phyloP scores from a whole-genome alignment of 2,888 invertebrate genomes.

The Beris chalybata region DNA sequence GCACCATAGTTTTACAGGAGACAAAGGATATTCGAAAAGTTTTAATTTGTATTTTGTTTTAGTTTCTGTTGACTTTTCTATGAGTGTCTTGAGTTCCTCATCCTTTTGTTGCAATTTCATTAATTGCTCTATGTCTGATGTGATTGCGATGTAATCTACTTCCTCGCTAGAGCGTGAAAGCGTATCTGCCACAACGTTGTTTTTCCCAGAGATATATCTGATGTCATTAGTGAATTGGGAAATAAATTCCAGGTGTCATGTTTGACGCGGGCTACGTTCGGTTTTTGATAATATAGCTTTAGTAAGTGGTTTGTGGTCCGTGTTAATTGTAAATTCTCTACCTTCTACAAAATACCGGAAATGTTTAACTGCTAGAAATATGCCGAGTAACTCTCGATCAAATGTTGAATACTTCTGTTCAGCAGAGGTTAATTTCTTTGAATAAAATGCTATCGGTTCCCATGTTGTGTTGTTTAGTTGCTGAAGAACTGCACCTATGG shows the following conservation, averaged over 20 bases:
- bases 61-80: background rate
- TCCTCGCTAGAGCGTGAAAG: conserved; percentile 16
- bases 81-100: background rate
- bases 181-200: conserved; percentile 20
- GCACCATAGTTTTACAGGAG: too few relatives aligned
- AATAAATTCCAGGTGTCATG: conserved; percentile 8
- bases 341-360: conserved; percentile 51
- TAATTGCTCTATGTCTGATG: background rate
- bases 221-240: conserved; percentile 17
- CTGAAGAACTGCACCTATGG: conserved; percentile 49
- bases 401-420: conserved; percentile 49
- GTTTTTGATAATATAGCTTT: conserved; percentile 2
- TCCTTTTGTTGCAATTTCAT: background rate
- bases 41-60: too few relatives aligned
- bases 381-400: conserved; percentile 50
- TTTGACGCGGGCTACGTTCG: conserved; percentile 39
- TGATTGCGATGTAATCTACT: too few relatives aligned
- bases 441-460: conserved; percentile 50
- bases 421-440: conserved; percentile 44
- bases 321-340: background rate
- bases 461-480: conserved; percentile 43
- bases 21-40: too few relatives aligned
- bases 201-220: conserved; percentile 5
- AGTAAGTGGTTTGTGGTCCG: conserved; percentile 19
- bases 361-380: conserved; percentile 47